These are phyloP conservation scores for Megaleporinus macrocephalus DNA, from an alignment of 2,113 vertebrate species.

Conservation along the genomic window DNA sequence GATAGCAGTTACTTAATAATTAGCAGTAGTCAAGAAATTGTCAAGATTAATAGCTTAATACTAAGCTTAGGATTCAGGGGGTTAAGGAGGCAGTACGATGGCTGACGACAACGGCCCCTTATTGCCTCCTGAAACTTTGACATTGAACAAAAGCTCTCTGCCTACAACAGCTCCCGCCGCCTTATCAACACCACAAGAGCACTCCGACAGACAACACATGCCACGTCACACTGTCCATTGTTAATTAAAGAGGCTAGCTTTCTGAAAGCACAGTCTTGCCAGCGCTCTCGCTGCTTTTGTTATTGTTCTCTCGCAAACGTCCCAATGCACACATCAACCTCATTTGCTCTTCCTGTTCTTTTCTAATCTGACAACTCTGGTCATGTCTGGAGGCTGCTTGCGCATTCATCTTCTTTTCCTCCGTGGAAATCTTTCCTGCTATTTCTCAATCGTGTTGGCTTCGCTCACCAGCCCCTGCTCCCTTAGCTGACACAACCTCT, in stretches of 20 bases:
- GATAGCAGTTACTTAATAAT: too few relatives aligned
- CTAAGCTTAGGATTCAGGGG: background rate
- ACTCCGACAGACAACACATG: conserved; percentile 27
- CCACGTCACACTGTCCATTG: conserved; percentile 35
- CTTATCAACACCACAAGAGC: background rate
- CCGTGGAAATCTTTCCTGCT: conserved; percentile 46
- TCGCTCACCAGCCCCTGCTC: conserved; percentile 58
- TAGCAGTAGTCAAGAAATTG: too few relatives aligned
- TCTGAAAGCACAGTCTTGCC: conserved; percentile 17
- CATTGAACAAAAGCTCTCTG: background rate
- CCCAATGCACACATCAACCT: conserved; percentile 35
- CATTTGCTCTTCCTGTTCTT: conserved; percentile 46
- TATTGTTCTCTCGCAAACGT: conserved; percentile 41
- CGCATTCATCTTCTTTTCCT: conserved; percentile 34
- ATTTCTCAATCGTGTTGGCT: conserved; percentile 60
- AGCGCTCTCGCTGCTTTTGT: conserved; percentile 39
- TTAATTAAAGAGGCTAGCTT: conserved; percentile 46
- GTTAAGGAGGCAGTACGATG: background rate
- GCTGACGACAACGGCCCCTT: background rate
- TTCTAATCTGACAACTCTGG: conserved; percentile 41
- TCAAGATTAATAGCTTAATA: too few relatives aligned
- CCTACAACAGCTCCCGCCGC: background rate
- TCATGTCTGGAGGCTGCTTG: conserved; percentile 44
- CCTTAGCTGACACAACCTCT: conserved; percentile 62
- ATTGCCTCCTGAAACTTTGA: background rate